Conservation (phyloP, 2,113 vertebrate species). For the Oostethus manadensis region DNA sequence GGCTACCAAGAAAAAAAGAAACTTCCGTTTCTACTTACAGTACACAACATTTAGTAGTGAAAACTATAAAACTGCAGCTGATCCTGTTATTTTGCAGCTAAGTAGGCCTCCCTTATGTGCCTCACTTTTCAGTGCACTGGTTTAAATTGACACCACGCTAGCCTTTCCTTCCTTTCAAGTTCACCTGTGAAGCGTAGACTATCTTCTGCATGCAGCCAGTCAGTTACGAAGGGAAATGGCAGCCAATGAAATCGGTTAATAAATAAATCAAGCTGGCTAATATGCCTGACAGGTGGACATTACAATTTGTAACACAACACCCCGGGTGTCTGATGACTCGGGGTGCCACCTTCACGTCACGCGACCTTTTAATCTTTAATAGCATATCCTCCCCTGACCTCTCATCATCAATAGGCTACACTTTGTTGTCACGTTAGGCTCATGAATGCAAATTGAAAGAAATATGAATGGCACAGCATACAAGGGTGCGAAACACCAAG, state of each 20-base stretch:
- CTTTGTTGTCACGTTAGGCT: conserved; percentile 42
- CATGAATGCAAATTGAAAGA: conserved; percentile 40
- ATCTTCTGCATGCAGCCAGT: conserved; percentile 15
- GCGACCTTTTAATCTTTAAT: conserved; percentile 71
- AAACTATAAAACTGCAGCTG: too few relatives aligned
- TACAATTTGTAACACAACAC: conserved; percentile 67
- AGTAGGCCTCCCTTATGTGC: background rate
- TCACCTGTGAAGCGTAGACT: conserved; percentile 38
- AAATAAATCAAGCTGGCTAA: conserved; percentile 75
- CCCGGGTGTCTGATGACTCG: conserved; percentile 66
- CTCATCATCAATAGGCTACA: conserved; percentile 57
- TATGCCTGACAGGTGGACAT: conserved; percentile 64
- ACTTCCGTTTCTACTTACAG: too few relatives aligned
- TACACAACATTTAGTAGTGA: too few relatives aligned
- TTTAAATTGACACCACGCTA: conserved; percentile 28
- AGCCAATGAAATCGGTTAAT: conserved; percentile 69
- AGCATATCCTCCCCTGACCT: conserved; percentile 59
- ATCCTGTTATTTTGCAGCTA: too few relatives aligned
- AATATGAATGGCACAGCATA: conserved; percentile 30
- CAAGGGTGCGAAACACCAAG: conserved; percentile 12
- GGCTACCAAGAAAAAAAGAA: too few relatives aligned
- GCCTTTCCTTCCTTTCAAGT: conserved; percentile 36
- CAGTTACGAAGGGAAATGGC: conserved; percentile 45
- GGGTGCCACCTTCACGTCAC: conserved; percentile 70
- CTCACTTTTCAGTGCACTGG: conserved; percentile 4